Base-by-base conservation (phyloP, 92 coral and sea anemone genomes). In the Scolanthus callimorphus region DNA sequence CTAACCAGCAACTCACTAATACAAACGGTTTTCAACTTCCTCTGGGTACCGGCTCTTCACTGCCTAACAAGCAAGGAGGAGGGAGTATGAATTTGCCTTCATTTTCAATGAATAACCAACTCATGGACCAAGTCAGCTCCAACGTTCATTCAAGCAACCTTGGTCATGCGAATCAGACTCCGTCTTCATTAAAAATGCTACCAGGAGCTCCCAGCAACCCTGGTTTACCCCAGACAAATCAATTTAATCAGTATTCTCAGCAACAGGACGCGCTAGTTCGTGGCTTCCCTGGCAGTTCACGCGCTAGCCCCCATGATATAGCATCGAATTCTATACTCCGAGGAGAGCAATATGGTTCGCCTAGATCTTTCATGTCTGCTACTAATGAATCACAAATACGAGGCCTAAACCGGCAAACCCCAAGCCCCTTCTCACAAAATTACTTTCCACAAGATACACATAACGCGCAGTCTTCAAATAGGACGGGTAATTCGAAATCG, bases 11-110 rank as follows among this genome's bases (percentile, higher is more conserved):
- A 66, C 63, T 74, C 26, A 48, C 79, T 38, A 87, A 87, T 69
- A 71, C 90, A 39, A 87, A 87, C 69, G 96, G 96, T n/a, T 87
- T 77, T 66, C 85, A 85, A 60, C 65, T 87, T 59, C 68, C 95
- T 29, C 29, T 83, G 70, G 78, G 67, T 60, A 72, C 86, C 45
- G 68, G 82, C 51, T 53, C 94, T 61, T 80, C 65, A 63, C 62
- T 81, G 25, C 74, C 73, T 67, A 78, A 68, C 60, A 87, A 83
- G 72, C 26, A 78, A 22, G 81, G 71, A 67, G 25, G 74, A 20
- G 44, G 60, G 15, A 60, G 61, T 43, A 50, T 82, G 74, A 77
- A 74, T 52, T 63, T 77, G 57, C 65, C 89, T 48, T 58, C 89
- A 59, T 61, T 73, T 29, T 70, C 49, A 66, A 70, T 81, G 39